Conservation (phyloP, 2,797 vertebrate species). For the Delichon dasypus region DNA sequence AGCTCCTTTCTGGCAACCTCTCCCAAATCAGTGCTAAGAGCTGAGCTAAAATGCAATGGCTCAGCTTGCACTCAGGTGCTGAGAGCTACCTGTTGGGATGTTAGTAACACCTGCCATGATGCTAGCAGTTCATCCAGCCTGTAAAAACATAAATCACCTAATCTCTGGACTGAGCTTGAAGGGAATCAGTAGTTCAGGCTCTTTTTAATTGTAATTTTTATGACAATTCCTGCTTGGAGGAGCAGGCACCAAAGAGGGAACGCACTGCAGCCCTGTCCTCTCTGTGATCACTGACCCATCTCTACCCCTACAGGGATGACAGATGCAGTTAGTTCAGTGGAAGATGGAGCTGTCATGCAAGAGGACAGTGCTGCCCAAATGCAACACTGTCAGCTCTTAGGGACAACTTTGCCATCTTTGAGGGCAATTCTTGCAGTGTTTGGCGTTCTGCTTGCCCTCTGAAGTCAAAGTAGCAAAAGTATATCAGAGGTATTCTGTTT, state of each 20-base stretch:
- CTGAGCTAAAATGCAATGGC: not conserved
- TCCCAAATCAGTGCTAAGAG: not conserved
- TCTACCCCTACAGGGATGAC: not conserved
- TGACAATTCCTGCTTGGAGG: not conserved
- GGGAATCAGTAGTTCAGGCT: not conserved
- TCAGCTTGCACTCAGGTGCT: not conserved
- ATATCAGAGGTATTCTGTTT: not conserved
- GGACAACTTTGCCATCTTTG: not conserved
- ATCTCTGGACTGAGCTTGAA: not conserved
- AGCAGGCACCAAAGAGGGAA: not conserved
- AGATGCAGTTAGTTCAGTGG: not conserved
- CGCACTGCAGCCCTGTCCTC: not conserved
- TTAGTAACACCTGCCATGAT: not conserved
- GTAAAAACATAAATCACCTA: not conserved
- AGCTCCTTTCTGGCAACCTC: not conserved
- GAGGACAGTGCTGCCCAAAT: not conserved
- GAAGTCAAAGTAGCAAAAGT: not conserved
- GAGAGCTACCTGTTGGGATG: not conserved
- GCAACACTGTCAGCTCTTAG: not conserved
- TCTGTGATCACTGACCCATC: not conserved
- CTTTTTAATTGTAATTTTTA: not conserved
- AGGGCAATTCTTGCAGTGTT: not conserved
- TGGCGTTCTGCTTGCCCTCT: not conserved
- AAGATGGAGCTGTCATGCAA: not conserved
- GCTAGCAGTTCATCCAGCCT: not conserved